Conservation (phyloP, 2,797 vertebrate genomes). For the Luscinia megarhynchos region DNA sequence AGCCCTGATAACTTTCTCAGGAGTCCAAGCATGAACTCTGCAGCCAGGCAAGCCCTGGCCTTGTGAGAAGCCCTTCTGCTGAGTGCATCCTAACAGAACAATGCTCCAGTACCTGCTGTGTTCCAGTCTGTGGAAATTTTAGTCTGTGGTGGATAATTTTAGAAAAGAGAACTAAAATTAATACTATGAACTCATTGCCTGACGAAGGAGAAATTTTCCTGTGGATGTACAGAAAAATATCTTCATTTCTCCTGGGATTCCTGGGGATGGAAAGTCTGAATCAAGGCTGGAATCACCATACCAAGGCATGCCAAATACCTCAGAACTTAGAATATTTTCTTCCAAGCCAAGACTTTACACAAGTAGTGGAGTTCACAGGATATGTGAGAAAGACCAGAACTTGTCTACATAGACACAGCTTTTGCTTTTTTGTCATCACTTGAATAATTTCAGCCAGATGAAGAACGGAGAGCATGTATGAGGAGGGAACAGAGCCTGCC, state of each 20-base stretch:
- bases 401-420: neutral
- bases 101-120: neutral
- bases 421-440: slow-evolving; percentile 8
- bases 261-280: slow-evolving; percentile 19
- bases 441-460: neutral
- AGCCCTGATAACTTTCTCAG: neutral
- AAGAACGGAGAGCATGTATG: neutral
- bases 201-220: neutral
- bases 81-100: neutral
- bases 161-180: neutral
- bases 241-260: neutral
- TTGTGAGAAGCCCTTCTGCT: neutral
- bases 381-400: slow-evolving; percentile 17
- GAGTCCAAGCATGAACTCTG: neutral
- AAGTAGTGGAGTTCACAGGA: neutral
- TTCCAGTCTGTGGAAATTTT: neutral
- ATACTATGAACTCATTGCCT: neutral
- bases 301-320: slow-evolving; percentile 18
- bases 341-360: neutral
- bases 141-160: neutral
- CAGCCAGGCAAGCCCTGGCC: neutral
- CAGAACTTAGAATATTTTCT: slow-evolving; percentile 12
- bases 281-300: neutral
- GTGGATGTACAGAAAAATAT: neutral
- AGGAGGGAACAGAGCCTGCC: neutral